A percentile compares a stretch with the other conserved stretches of the same genome.
phyloP scores from a whole-genome alignment of 2,888 invertebrate species.

The Diadromus collaris region DNA sequence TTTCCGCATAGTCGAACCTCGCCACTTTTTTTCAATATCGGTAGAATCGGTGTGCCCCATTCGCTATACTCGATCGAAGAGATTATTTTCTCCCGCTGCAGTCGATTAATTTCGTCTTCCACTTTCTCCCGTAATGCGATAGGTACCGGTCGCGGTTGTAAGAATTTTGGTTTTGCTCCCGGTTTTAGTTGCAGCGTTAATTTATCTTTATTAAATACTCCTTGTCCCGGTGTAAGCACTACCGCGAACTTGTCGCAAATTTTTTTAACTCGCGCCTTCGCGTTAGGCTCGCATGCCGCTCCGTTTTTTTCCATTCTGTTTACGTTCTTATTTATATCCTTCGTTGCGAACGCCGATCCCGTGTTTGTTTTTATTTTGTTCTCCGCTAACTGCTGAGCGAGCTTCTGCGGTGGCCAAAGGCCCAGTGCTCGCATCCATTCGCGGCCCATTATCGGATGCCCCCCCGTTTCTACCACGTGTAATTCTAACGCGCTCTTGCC shows the following conservation, averaged over 20 bases:
- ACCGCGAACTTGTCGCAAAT: slow-evolving; percentile 22
- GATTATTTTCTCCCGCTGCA: slow-evolving; percentile 45
- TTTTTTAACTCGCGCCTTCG: not conserved
- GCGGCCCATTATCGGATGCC: slow-evolving; percentile 16
- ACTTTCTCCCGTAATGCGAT: slow-evolving; percentile 5
- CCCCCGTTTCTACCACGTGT: slow-evolving; percentile 1
- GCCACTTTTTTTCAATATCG: slow-evolving; percentile 66
- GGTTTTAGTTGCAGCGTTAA: slow-evolving; percentile 21
- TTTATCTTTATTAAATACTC: slow-evolving; percentile 15
- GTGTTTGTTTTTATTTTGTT: not conserved
- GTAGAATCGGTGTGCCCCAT: slow-evolving; percentile 71
- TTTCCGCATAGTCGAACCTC: slow-evolving; percentile 69
- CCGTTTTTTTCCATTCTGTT: not conserved
- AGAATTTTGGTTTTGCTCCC: slow-evolving; percentile 63
- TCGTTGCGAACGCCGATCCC: not conserved
- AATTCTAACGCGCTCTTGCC: not conserved
- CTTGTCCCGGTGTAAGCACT: slow-evolving; percentile 32
- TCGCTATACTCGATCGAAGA: slow-evolving; percentile 60
- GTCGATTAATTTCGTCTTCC: not conserved
- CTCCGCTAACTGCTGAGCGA: not conserved
- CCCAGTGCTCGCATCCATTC: slow-evolving; percentile 13
- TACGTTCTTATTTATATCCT: not conserved
- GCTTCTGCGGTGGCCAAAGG: slow-evolving; percentile 3
- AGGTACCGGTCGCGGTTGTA: slow-evolving; percentile 18
- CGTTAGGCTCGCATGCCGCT: not conserved